Evolutionary conservation across 2,113 vertebrate species (phyloP).

Genomic region (Upupa epops): DNA sequence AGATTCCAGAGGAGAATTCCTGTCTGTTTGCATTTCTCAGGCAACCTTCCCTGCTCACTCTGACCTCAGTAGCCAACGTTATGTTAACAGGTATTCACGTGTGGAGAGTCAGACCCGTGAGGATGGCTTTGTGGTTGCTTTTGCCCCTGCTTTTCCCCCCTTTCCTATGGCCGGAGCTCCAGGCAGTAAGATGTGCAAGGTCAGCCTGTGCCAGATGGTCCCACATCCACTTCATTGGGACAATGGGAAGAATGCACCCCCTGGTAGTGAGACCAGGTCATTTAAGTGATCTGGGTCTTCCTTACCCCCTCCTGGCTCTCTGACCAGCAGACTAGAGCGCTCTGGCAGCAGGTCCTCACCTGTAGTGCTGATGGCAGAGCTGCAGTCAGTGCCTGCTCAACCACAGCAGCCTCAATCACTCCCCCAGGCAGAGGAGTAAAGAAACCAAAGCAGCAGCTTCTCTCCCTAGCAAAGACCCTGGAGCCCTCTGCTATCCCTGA

Average conservation of each 20-base stretch:
- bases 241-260: neutral
- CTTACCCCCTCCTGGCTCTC: neutral
- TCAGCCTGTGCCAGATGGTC: neutral
- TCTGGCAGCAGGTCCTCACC: neutral
- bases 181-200: neutral
- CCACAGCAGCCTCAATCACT: no score
- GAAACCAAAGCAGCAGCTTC: neutral
- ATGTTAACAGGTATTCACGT: neutral
- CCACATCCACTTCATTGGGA: neutral
- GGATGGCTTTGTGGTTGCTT: neutral
- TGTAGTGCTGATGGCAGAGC: neutral
- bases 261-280: neutral
- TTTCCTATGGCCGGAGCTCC: neutral
- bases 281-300: neutral
- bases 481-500: neutral
- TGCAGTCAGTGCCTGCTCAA: neutral
- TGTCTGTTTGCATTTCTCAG: neutral
- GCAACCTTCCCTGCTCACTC: neutral
- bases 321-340: neutral
- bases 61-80: neutral
- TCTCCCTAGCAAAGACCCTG: neutral
- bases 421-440: neutral
- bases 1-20: neutral
- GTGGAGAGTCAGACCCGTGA: neutral
- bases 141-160: neutral